phyloP scores from a whole-genome alignment of 2,113 vertebrate species.

The Mola mola region DNA sequence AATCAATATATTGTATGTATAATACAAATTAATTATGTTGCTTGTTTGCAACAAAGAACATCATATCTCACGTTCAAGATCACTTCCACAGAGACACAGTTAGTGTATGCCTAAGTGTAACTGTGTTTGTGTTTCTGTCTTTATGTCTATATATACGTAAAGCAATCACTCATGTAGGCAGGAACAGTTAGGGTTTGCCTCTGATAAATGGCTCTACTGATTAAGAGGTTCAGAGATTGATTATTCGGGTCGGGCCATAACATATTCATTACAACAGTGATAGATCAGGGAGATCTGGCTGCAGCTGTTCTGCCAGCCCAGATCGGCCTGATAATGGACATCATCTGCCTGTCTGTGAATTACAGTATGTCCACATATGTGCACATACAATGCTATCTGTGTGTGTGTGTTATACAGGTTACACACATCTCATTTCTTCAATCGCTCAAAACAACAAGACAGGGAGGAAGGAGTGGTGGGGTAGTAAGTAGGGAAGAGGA shows the following conservation, averaged over 20 bases:
- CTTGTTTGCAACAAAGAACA: neutral
- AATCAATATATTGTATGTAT: too few species aligned
- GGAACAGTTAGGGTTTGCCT: slow-evolving; percentile 43
- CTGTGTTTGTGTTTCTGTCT: slow-evolving; percentile 12
- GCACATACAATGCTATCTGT: neutral
- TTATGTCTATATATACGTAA: slow-evolving; percentile 42
- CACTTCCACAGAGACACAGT: neutral
- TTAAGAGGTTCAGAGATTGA: slow-evolving; percentile 68
- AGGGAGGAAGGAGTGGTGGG: slow-evolving; percentile 19
- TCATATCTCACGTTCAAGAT: slow-evolving; percentile 4
- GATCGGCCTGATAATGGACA: slow-evolving; percentile 57
- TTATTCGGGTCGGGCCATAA: slow-evolving; percentile 59
- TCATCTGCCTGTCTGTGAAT: slow-evolving; percentile 63
- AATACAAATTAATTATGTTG: too few species aligned
- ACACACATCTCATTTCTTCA: slow-evolving; percentile 51
- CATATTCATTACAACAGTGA: slow-evolving; percentile 73
- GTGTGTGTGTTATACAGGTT: slow-evolving; percentile 4
- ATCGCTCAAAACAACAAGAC: slow-evolving; percentile 51
- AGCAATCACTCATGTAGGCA: slow-evolving; percentile 42
- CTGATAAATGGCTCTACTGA: slow-evolving; percentile 70
- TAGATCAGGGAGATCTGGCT: slow-evolving; percentile 68
- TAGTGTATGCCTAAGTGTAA: neutral
- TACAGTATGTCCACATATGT: slow-evolving; percentile 41
- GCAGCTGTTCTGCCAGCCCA: slow-evolving; percentile 69
- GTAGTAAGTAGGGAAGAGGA: slow-evolving; percentile 49